phyloP scores from a whole-genome alignment of 2,888 invertebrate species.

The Clanis bilineata region DNA sequence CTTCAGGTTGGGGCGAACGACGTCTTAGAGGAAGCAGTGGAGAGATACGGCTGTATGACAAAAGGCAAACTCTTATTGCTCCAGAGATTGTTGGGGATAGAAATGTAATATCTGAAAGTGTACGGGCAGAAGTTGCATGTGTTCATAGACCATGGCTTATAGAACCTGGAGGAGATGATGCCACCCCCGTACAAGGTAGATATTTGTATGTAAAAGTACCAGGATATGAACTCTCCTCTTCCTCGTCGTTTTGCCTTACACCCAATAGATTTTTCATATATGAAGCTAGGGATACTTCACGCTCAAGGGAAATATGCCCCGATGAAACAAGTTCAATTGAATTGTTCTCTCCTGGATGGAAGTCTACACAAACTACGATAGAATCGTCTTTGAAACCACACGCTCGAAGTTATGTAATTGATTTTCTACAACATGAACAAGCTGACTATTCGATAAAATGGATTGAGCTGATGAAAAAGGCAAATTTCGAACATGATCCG shows the following conservation, averaged over 20 bases:
- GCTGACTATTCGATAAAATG: conserved; percentile 89
- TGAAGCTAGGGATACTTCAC: conserved; percentile 85
- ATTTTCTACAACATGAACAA: conserved; percentile 87
- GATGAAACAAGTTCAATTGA: conserved; percentile 81
- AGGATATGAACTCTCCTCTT: conserved; percentile 82
- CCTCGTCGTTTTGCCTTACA: conserved; percentile 83
- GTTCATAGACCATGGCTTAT: conserved; percentile 90
- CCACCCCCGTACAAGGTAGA: conserved; percentile 81
- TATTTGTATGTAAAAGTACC: conserved; percentile 88
- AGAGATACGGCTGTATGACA: conserved; percentile 86
- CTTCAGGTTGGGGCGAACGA: conserved; percentile 85
- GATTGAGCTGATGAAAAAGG: conserved; percentile 89
- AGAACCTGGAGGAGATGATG: conserved; percentile 88
- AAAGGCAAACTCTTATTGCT: conserved; percentile 69
- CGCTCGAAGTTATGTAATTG: conserved; percentile 87
- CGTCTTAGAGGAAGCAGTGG: conserved; percentile 87
- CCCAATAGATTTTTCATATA: conserved; percentile 88
- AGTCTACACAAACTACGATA: conserved; percentile 68
- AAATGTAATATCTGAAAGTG: conserved; percentile 78
- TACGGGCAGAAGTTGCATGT: conserved; percentile 82
- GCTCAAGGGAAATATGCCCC: conserved; percentile 86
- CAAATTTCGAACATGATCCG: conserved; percentile 72
- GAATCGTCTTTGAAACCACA: conserved; percentile 78
- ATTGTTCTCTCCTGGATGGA: conserved; percentile 88
- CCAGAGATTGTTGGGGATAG: conserved; percentile 75